Base-by-base conservation (phyloP, 2,797 vertebrate species). In the Diplodus sargus region DNA sequence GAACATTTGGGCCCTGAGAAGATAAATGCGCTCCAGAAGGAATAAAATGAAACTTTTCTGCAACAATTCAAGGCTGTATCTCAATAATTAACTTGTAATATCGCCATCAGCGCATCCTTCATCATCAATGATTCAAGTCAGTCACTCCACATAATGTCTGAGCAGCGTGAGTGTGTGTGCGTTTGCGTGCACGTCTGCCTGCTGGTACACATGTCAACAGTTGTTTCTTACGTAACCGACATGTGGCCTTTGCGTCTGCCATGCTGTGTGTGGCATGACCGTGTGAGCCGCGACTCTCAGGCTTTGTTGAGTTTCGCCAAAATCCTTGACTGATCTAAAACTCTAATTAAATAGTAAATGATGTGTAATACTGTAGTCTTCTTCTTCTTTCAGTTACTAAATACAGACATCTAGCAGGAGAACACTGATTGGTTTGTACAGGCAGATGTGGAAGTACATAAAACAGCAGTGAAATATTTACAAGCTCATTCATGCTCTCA, bases 271-370 rank as follows among this genome's bases (percentile, higher is more conserved):
- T 42, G 64, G 34, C 23, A 6, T 30, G 69, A 64, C n/a, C 58
- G 42, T 30, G 49, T 57, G 75, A 71, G 20, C 72, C 23, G 18
- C 12, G 25, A 52, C 58, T 81, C 77, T 53, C 5, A 64, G 59
- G 77, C 70, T 78, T 78, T 81, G 69, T 52, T 66, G 61, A 54
- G 74, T 69, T 79, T 76, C 74, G 73, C 73, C 54, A 28, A 57
- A 76, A 79, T 74, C 43, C 25, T 42, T 79, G 59, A 68, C 74
- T 13, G 4, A 47, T 76, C 48, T 69, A 12, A 83, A 63, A 83
- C 82, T 34, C 30, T 34, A 34, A 51, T 68, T n/a, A 42, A 34
- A 58, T 53, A 70, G 73, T 17, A 76, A 59, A 58, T 42, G 14
- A 39, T 14, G 51, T 25, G 42, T n/a, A 48, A 30, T 23, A n/a